Base-by-base conservation (phyloP, 2,113 vertebrate species). In the Crotalus tigris region DNA sequence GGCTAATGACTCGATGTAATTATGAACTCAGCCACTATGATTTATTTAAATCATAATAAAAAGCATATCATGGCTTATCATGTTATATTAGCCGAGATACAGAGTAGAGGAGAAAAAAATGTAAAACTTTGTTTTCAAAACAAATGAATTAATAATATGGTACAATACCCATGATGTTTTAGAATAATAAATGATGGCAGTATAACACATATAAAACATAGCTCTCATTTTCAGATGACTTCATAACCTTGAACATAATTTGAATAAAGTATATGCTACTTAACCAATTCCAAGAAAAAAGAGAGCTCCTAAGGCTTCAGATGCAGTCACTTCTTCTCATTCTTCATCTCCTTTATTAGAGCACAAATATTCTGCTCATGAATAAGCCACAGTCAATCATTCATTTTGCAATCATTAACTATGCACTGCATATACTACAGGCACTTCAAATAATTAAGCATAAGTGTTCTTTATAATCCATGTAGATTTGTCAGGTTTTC, bases 351-450 rank as follows among this genome's bases (percentile, higher is more conserved):
- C 39, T 95, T 96, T 94, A 96, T 95, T 96, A 95, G 13, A 85
- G 9, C 49, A 92, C 0, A 1, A 95, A 93, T 89, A 95, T 91
- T 94, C 26, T 94, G 46, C 85, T 93, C 95, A 96, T 93, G 86
- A 96, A 96, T 93, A 95, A 92, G 81, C 92, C 91, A 93, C 91
- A 95, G 93, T 94, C 89, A 92, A 5, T 92, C 49, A 94, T 91
- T 94, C 91, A 93, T 96, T 92, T 19, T 92, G 29, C 8, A 55
- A 69, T 91, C n/a, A 95, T 95, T 96, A 96, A 97, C 96, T 96
- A 87, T 85, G 21, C 81, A 88, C 91, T 94, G 86, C 94, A 96
- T 94, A 94, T 85, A 96, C 55, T 55, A 92, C 2, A 95, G 8
- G 1, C 29, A 93, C 4, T 93, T 44, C 94, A 88, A 96, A 96